Evolutionary conservation across 2,888 invertebrate species (phyloP), one percentile per base, ranked within the genome.

Genomic region (Aleiodes testaceus): DNA sequence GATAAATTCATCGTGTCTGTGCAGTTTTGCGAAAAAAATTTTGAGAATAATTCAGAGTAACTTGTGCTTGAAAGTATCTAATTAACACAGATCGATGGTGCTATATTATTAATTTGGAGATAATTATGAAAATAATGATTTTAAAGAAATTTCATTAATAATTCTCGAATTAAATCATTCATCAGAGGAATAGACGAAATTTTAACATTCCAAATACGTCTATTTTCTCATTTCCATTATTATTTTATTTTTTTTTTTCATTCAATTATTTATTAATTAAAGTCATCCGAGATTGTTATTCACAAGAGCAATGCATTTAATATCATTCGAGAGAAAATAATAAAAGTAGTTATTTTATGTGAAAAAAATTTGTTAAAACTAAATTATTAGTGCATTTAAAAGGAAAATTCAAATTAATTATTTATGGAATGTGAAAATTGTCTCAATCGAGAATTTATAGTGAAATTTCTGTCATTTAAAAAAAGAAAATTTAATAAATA

Each of bases 151-250:
- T 14, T 63, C 26, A 22, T 45, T 45, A 2, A 59, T 52, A 55
- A 59, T 45, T 70, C 14, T 65, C 18, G 50, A n/a, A 69, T 70
- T 52, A 63, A 69, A 26, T 14, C 44, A 63, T 63, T 22, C n/a
- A 63, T 20, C 20, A 9, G 42, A 63, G 45, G 44, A 45, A 45
- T 20, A 63, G 76, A 77, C 71, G 72, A 72, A 73, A 68, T 74
- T 79, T 77, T 79, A 83, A 84, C 85, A 85, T 85, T 85, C 85
- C 85, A 85, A 81, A 82, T 70, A 72, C 75, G 72, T 74, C 77
- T 20, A 73, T 77, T 77, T 78, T 78, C 75, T 63, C 70, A 55
- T 69, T 59, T 75, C 50, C 61, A 65, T 42, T 59, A 30, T 66
- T 36, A 3, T 36, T 36, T 47, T 36, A 3, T 26, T 26, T 2